Evolutionary conservation across 2,113 vertebrate genomes (phyloP), one percentile per base, ranked within the genome.

Genomic region (Dascyllus trimaculatus): DNA sequence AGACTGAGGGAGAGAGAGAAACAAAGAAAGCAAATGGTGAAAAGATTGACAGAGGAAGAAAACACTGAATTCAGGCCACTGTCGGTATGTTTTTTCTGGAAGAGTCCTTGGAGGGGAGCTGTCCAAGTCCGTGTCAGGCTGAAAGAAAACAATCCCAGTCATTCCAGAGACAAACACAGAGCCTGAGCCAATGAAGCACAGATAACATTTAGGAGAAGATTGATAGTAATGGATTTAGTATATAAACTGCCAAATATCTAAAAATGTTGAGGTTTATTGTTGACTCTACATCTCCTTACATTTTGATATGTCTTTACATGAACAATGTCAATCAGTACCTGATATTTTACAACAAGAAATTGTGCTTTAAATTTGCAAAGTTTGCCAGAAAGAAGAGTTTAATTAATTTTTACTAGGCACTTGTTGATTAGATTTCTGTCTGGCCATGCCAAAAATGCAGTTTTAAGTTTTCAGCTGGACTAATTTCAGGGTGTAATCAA

Each of bases 61-160:
- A 81, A 38, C 45, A 32, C 49, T n/a, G 43, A 35, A 18, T 71
- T 73, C 11, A 61, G 51, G 13, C 24, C n/a, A 0, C 40, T 38
- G 48, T 6, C 18, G 5, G 65, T 43, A 38, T 86, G 52, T 76
- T 84, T 75, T 70, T 32, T 66, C 63, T 84, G 78, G 81, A 76
- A 1, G 51, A 65, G 52, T n/a, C 53, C 24, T 59, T 17, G 8
- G 66, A 80, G 78, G 51, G 56, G 69, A 46, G 75, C 56, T 66
- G 71, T 76, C 71, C 81, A 77, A 71, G 64, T 82, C 81, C 70
- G 52, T 80, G 73, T 75, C 69, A 68, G 75, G 17, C 63, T 70
- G 51, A 85, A 73, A 62, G 65, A 78, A 86, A 78, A 86, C 56
- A 60, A 79, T 63, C 61, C 18, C 26, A 40, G 49, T 53, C 40